Conservation (phyloP, 2,888 invertebrate species). For the Phortica magna region DNA sequence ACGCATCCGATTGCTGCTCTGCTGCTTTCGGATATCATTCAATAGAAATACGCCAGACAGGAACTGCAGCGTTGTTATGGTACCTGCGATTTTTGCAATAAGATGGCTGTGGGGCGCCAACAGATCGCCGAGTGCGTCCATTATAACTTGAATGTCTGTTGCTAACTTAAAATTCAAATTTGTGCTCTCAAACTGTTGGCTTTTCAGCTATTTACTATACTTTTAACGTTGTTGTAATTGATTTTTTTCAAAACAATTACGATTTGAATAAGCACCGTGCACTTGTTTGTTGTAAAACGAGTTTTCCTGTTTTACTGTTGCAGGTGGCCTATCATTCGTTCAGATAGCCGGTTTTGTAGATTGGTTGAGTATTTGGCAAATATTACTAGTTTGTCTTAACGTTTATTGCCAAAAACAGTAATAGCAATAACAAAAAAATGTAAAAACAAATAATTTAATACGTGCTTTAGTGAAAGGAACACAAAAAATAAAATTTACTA, state of each 20-base stretch:
- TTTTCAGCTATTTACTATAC: neutral
- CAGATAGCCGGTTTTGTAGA: no score
- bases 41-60: constrained; percentile 88
- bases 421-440: no score
- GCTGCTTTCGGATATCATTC: constrained; percentile 85
- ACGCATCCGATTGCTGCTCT: constrained; percentile 82
- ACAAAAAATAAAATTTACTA: constrained; percentile 5
- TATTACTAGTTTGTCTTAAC: no score
- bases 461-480: neutral
- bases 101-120: constrained; percentile 70
- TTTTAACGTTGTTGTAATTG: neutral
- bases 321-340: no score
- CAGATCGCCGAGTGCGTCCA: constrained; percentile 71
- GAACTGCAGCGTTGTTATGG: constrained; percentile 89
- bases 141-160: constrained; percentile 38
- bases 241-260: neutral
- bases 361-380: no score
- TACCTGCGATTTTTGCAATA: constrained; percentile 83
- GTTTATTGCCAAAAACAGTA: no score
- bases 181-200: neutral
- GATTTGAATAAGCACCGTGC: no score
- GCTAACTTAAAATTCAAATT: neutral
- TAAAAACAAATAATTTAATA: no score
- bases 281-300: no score
- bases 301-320: no score